Evolutionary conservation across 2,797 vertebrate genomes (phyloP), one percentile per base, ranked within the genome.

Genomic region (Heliangelus exortis): DNA sequence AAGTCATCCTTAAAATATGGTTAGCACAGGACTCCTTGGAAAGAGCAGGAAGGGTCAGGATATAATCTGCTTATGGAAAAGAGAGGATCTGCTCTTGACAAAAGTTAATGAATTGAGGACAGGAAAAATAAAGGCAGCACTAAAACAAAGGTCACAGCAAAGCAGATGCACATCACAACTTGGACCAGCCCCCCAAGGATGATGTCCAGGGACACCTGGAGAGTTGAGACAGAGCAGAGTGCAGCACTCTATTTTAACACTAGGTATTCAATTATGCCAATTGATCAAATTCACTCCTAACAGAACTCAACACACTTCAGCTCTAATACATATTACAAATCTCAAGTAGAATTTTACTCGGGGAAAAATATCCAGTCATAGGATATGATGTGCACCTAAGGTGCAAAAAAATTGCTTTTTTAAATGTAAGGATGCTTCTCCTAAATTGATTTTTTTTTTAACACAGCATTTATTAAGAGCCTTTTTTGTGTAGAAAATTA

Each of bases 1-100:
- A 98, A 97, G 82, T 95, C 97, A 97, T 94, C 93, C 96, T 95
- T 96, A 97, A 98, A 97, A 97, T 92, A 95, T 12, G 95, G 96
- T 97, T 96, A 96, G 96, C 95, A 96, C 96, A 97, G 96, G 73
- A 47, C 57, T 53, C 54, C 17, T 26, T n/a, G 75, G 97, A 94
- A 95, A 90, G 79, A 96, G 78, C 33, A 92, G 54, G 59, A 95
- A 96, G 84, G 84, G 89, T 87, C 85, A 96, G 76, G 21, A 61
- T 55, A 51, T 81, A 91, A 94, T 75, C 82, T 73, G 50, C 20
- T 89, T 87, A 88, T 72, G 92, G 88, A 95, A 97, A 96, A 95
- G 2, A 86, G 67, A 29, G 43, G 85, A 53, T 3, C 8, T 92
- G 77, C 94, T 92, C 86, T 31, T 21, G 79, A 55, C 59, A 81